phyloP scores from a whole-genome alignment of 2,888 invertebrate species.

The Chymomyza fuscimana region DNA sequence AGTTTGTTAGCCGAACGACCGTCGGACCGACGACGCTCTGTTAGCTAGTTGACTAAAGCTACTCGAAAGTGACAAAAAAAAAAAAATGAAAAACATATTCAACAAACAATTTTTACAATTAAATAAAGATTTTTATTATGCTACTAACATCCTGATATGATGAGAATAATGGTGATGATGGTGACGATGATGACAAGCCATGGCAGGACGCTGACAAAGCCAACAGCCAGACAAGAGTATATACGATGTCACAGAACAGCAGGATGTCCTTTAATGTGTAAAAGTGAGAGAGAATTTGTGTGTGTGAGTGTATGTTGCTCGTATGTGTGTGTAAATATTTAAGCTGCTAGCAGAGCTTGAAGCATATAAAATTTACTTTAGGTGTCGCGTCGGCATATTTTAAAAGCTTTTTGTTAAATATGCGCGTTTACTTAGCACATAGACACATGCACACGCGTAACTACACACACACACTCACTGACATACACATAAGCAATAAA shows the following conservation, averaged over 20 bases:
- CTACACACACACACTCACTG: conserved; percentile 3
- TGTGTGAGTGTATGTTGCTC: conserved; percentile 10
- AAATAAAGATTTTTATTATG: conserved; percentile 74
- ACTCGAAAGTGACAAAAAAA: background rate
- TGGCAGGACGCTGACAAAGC: conserved; percentile 22
- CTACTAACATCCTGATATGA: background rate
- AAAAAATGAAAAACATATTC: background rate
- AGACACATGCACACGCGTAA: conserved; percentile 21
- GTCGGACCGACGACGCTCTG: conserved; percentile 36
- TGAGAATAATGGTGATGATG: background rate
- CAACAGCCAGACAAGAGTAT: background rate
- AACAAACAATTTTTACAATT: conserved; percentile 69
- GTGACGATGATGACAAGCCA: conserved; percentile 5
- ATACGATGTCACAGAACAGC: conserved; percentile 1
- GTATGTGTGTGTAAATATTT: conserved; percentile 69
- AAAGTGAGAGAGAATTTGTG: conserved; percentile 9
- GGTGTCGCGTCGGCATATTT: conserved; percentile 78
- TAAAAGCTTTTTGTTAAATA: conserved; percentile 75
- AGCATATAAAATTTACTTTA: conserved; percentile 69
- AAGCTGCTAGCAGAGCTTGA: conserved; percentile 51
- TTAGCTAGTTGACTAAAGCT: conserved; percentile 39
- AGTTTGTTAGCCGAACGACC: conserved; percentile 2
- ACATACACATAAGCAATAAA: background rate
- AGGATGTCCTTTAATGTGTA: conserved; percentile 17
- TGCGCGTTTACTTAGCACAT: conserved; percentile 64